Evolutionary conservation across 2,888 invertebrate genomes (phyloP), one percentile per base, ranked within the genome.

Genomic region (Chrysomela aeneicollis): DNA sequence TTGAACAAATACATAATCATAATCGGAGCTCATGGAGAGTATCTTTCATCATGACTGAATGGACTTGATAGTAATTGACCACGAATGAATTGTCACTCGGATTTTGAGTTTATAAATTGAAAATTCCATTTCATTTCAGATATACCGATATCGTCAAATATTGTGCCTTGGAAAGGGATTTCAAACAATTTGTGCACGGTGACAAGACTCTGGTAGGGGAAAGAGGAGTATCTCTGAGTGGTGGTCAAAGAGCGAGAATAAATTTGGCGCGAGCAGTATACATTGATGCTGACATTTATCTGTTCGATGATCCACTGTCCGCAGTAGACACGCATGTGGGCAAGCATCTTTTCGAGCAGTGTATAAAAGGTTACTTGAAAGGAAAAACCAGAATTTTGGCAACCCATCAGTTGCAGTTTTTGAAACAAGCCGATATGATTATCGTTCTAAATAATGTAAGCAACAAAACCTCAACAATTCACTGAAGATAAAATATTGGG

Each of bases 361-460:
- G 92, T 57, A 88, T 92, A 58, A 82, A 82, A 17, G 82, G 84
- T 1, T 83, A 84, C 64, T 76, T 87, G 68, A 81, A 84, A 6
- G 83, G 88, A 64, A 88, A 90, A 77, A 91, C 92, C 0, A 85
- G 92, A 46, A 87, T 95, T 69, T 86, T 95, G 15, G 92, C 93
- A 64, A 95, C 95, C 0, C 94, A 95, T 81, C 94, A 95, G 79
- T 82, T 93, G 37, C 94, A 95, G 77, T 92, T 91, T 75, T 84
- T 92, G 42, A 87, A 88, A 72, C 77, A 85, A 18, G 90, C 88
- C 0, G 89, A 92, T 79, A 84, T 86, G 64, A 86, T 92, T 63
- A 79, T 92, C 67, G 85, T 91, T 54, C 77, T 92, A 35, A 86
- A 88, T 65, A 89, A 90, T 79, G 92, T 77, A 66, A 76, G 76